These are phyloP conservation scores for Sylvia atricapilla DNA, from an alignment of 2,113 vertebrate species.

Conservation along the genomic window DNA sequence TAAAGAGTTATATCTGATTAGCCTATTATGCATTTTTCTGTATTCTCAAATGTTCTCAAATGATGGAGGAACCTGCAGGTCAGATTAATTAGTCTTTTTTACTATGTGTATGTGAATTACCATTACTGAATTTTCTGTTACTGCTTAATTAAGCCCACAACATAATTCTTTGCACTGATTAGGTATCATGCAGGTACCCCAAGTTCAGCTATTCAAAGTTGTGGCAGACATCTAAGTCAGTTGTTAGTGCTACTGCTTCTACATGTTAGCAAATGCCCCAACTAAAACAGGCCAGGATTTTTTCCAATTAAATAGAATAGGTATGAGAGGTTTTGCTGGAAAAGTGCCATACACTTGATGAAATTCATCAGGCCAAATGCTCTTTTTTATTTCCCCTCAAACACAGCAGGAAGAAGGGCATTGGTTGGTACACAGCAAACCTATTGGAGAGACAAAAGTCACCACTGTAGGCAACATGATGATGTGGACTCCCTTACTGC, in stretches of 20 bases:
- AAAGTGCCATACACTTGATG: neutral
- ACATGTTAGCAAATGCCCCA: neutral
- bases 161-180: slow-evolving; percentile 44
- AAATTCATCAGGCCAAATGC: neutral
- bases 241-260: neutral
- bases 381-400: neutral
- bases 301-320: neutral
- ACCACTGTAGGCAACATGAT: too few relatives aligned
- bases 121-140: slow-evolving; percentile 48
- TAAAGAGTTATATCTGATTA: neutral
- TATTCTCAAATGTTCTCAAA: slow-evolving; percentile 55
- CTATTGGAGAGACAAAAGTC: too few relatives aligned
- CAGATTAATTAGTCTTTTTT: slow-evolving; percentile 53
- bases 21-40: neutral
- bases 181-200: neutral
- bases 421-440: too few relatives aligned
- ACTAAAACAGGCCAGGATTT: neutral
- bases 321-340: neutral
- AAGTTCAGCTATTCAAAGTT: neutral
- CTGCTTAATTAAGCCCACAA: slow-evolving; percentile 50
- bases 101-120: neutral
- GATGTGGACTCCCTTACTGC: too few relatives aligned
- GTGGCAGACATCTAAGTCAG: neutral
- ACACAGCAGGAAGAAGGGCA: neutral
- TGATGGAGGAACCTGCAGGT: slow-evolving; percentile 25